A percentile compares a stretch with the other conserved stretches of the same genome.
phyloP scores from a whole-genome alignment of 2,113 vertebrate genomes.

The Falco punctatus region DNA sequence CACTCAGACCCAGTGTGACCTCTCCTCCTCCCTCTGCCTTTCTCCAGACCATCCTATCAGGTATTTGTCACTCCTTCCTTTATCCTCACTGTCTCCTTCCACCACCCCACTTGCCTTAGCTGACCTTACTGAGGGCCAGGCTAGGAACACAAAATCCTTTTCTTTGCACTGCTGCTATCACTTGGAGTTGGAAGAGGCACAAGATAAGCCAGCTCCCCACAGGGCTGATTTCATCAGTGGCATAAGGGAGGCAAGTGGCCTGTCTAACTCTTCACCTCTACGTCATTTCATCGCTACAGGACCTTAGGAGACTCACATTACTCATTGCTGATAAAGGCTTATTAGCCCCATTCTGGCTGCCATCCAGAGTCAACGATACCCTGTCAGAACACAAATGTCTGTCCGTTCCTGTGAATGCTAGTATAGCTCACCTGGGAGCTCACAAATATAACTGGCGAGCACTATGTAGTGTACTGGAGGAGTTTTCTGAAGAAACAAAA shows the following conservation, averaged over 20 bases:
- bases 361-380: background rate
- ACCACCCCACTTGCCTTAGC: background rate
- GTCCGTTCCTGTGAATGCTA: background rate
- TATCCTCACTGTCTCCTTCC: background rate
- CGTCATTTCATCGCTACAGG: background rate
- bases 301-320: background rate
- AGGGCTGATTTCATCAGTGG: background rate
- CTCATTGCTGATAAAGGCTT: background rate
- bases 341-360: background rate
- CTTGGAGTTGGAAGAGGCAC: background rate
- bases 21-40: fast-evolving
- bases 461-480: background rate
- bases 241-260: background rate
- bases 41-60: background rate
- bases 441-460: background rate
- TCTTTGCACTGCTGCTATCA: background rate
- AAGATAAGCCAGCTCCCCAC: background rate
- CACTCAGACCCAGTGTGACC: background rate
- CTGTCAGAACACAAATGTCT: background rate
- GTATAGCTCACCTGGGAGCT: background rate
- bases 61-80: background rate
- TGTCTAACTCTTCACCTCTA: background rate
- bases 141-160: background rate
- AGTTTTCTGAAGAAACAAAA: background rate
- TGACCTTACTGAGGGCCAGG: background rate